These are phyloP conservation scores for Chaetodon trifasciatus DNA, from an alignment of 2,797 vertebrate genomes.

Conservation along the genomic window DNA sequence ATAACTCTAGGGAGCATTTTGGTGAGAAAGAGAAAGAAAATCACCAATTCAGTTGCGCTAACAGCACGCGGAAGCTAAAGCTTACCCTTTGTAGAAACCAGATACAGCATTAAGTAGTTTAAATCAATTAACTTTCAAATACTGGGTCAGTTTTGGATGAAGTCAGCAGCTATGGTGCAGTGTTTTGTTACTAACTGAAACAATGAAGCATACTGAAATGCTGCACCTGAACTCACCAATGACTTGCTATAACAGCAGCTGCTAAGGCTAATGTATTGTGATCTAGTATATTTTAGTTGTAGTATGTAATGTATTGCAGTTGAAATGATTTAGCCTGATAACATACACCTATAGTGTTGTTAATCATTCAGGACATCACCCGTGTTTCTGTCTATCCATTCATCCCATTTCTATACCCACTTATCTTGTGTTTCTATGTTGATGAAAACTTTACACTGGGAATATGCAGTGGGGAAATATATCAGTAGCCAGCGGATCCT, in stretches of 20 bases:
- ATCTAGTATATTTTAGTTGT: too few species aligned
- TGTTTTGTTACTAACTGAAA: too few species aligned
- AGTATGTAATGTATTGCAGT: too few species aligned
- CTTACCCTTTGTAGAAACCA: neutral
- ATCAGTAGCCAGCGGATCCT: slow-evolving; percentile 32
- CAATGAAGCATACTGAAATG: neutral
- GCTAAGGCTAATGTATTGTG: neutral
- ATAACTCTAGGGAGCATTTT: neutral
- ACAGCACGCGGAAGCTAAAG: neutral
- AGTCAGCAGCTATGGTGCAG: too few species aligned
- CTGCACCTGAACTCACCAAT: neutral
- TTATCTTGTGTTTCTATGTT: neutral
- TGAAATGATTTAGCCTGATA: neutral
- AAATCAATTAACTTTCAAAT: neutral
- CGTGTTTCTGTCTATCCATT: neutral
- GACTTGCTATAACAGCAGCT: neutral
- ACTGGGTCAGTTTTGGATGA: too few species aligned
- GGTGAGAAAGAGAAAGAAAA: neutral
- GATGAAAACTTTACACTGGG: neutral
- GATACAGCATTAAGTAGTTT: neutral
- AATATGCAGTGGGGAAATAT: neutral
- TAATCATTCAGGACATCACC: neutral
- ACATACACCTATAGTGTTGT: too few species aligned
- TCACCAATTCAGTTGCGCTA: neutral
- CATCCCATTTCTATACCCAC: neutral